Evolutionary conservation across 1,140 invertebrate genomes (phyloP), one percentile per base, ranked within the genome.

Genomic region (Drosophila pectinifera): DNA sequence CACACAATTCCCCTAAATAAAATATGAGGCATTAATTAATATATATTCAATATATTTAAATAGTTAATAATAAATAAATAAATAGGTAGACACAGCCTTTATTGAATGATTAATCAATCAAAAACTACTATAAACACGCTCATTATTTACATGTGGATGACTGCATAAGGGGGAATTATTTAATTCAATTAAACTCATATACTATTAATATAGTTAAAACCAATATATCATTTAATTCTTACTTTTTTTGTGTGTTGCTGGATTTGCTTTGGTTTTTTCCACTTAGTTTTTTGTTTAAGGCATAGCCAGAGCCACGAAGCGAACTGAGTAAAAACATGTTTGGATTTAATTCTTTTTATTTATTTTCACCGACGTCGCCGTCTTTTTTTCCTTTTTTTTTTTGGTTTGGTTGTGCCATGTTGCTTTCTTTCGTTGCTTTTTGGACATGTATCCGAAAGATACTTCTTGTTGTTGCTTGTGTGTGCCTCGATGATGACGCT

Each of bases 331-430:
- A 89, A 89, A 88, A 88, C 80, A 88, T 89, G 84, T 88, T 83
- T 88, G 84, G 80, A 69, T 84, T 80, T 89, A 89, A 84, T 84
- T 89, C 85, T 90, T 84, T 70, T 79, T 86, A 63, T 88, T 75
- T 88, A 72, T 84, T 81, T 72, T 81, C 67, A 77, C 59, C 68
- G 55, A 68, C 78, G 67, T 80, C 55, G 77, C 65, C 62, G 67
- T 61, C 58, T 78, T 67, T 62, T 69, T 45, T 39, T 70, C 7
- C 7, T 8, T 62, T 78, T 62, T 59, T 58, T 67, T 49, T 62
- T 45, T 72, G 73, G 67, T 57, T 69, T 58, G 34, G 26, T 41
- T 54, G 67, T 57, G 24, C 45, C 68, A 73, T 73, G 69, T 75
- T 84, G 72, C 84, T 88, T 89, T 84, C 80, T 89, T 89, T 89